A percentile compares a stretch with the other conserved stretches of the same genome.
Conservation (phyloP, 30 jellyfish, hydroid and myxozoan species). For the Morbakka virulenta region DNA sequence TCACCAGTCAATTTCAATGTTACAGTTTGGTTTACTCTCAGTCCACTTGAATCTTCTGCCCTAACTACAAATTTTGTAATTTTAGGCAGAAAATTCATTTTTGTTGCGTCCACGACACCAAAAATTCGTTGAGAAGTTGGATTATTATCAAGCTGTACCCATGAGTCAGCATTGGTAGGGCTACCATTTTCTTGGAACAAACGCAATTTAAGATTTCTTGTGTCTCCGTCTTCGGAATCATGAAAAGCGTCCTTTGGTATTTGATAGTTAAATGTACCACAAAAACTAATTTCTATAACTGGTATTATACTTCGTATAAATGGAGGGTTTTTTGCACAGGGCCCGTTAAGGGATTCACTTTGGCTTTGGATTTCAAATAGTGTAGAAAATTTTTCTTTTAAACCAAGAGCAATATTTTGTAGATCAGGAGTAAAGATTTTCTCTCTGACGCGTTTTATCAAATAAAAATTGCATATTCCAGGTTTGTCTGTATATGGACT, state of each 20-base stretch:
- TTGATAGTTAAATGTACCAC: slow-evolving; percentile 60
- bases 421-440: slow-evolving; percentile 41
- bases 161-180: slow-evolving; percentile 1
- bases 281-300: slow-evolving; percentile 25
- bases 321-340: slow-evolving; percentile 66
- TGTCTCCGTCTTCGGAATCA: slow-evolving; percentile 79
- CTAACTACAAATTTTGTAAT: slow-evolving; percentile 33
- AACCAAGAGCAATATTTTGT: not conserved
- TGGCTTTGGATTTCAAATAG: slow-evolving; percentile 20
- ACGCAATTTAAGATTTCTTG: slow-evolving; percentile 37
- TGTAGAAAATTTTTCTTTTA: slow-evolving; percentile 4
- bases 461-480: slow-evolving; percentile 32
- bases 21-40: slow-evolving; percentile 43
- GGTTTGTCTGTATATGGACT: slow-evolving; percentile 59
- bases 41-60: slow-evolving; percentile 58
- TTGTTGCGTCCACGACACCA: slow-evolving; percentile 39
- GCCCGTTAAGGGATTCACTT: slow-evolving; percentile 24
- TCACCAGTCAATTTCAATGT: slow-evolving; percentile 35
- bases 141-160: slow-evolving; percentile 76
- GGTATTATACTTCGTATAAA: slow-evolving; percentile 26
- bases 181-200: slow-evolving; percentile 24
- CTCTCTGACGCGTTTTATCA: slow-evolving; percentile 17
- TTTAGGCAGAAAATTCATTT: not conserved
- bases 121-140: slow-evolving; percentile 36
- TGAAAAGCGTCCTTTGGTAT: slow-evolving; percentile 70